phyloP scores from a whole-genome alignment of 2,888 invertebrate species.

The Acronicta psi region DNA sequence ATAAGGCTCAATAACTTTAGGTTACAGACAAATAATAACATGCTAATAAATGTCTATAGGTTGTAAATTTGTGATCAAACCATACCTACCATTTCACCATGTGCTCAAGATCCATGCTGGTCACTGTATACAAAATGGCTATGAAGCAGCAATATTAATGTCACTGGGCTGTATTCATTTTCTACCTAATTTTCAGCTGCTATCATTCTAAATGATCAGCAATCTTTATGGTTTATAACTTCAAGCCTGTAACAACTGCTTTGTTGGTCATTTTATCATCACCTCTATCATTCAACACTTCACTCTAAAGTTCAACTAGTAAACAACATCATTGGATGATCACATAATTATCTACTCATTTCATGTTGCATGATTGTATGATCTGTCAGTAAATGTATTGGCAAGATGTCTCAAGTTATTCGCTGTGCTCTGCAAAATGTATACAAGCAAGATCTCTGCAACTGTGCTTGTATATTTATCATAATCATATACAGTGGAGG shows the following conservation, averaged over 20 bases:
- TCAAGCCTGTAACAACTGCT: conserved; percentile 28
- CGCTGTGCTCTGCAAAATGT: conserved; percentile 26
- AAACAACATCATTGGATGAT: conserved; percentile 38
- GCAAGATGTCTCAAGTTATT: conserved; percentile 37
- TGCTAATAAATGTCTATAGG: too few species aligned
- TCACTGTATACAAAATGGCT: conserved; percentile 53
- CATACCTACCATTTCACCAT: too few species aligned
- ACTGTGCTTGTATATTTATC: conserved; percentile 10
- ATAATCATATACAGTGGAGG: background rate
- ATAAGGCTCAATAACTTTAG: too few species aligned
- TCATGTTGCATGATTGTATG: conserved; percentile 61
- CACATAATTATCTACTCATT: conserved; percentile 38
- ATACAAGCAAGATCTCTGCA: conserved; percentile 21
- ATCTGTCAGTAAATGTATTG: conserved; percentile 36
- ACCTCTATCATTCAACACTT: conserved; percentile 29
- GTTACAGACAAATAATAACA: too few species aligned
- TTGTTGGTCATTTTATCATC: conserved; percentile 39
- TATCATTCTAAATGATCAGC: conserved; percentile 36
- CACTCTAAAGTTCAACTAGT: conserved; percentile 30
- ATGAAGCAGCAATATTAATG: conserved; percentile 42
- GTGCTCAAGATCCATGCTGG: too few species aligned
- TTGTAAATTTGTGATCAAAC: too few species aligned
- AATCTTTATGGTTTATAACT: conserved; percentile 10
- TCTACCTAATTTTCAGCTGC: conserved; percentile 36
- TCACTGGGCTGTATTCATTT: conserved; percentile 43